Base-by-base conservation (phyloP, 2,113 vertebrate genomes). In the Calidris pugnax region DNA sequence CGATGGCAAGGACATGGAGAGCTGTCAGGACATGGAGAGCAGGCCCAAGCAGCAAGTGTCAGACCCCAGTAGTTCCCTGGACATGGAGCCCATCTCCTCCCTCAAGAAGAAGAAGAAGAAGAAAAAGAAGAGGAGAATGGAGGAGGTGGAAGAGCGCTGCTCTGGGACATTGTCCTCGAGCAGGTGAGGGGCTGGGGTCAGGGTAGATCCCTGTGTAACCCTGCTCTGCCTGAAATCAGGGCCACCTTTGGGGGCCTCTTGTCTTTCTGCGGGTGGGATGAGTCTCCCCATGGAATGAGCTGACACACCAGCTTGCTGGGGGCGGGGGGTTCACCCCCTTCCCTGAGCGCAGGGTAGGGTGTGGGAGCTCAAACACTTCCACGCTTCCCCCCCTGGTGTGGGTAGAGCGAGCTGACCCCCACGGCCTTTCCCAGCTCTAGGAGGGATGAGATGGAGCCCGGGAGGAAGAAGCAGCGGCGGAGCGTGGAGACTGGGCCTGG, bases 101-200 rank as follows among this genome's bases (percentile, higher is more conserved):
- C 17, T 51, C 18, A 95, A 55, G 69, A 97, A 67, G 50, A 97
- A 59, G 51, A 97, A 73, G 35, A 96, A 76, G 60, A 96, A 76
- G 60, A 95, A 75, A 27, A 87, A 26, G 14, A 86, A 23, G 67
- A 63, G 32, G 35, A 91, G 32, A 21, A 32, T 63, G 37, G 78
- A 88, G n/a, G 72, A 94, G 35, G 50, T 3, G 0, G 45, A 83
- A 23, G 88, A 81, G 17, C 17, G 1, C 9, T 8, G 69, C 56
- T 74, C 50, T n/a, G 51, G 6, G 32, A 10, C 16, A 7, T 33
- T 82, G 3, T 57, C 90, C 14, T n/a, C 3, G 9, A 91, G 21
- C 75, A 93, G 97, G 98, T 98, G 79, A 96, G 97, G 14, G 55
- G 12, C 0, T 0, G 10, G 48, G 51, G 32, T 7, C 43, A 32